These are phyloP conservation scores for Oligia latruncula DNA, from an alignment of 2,888 invertebrate species.

Conservation along the genomic window DNA sequence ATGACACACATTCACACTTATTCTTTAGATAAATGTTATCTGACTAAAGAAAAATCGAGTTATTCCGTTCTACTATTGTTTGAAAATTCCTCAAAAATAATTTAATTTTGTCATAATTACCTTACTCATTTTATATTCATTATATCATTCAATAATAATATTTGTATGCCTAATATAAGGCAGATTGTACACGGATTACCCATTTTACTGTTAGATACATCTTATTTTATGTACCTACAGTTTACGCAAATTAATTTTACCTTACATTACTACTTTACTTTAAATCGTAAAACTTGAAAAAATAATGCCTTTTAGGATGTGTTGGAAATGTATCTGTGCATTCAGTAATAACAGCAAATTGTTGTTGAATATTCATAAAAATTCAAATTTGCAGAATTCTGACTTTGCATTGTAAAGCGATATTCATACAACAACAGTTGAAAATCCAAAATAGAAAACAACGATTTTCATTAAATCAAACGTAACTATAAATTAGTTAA, in stretches of 20 bases:
- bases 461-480: constrained; percentile 34
- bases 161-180: neutral
- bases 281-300: neutral
- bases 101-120: too few relatives aligned
- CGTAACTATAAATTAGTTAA: constrained; percentile 23
- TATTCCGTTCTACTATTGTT: too few relatives aligned
- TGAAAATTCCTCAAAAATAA: neutral
- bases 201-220: neutral
- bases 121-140: neutral
- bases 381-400: neutral
- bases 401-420: neutral
- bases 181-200: neutral
- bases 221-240: too few relatives aligned
- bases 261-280: too few relatives aligned
- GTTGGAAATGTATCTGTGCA: neutral
- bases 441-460: constrained; percentile 17
- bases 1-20: neutral
- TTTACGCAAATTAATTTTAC: too few relatives aligned
- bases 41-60: too few relatives aligned
- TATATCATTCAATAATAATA: neutral
- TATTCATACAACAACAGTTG: neutral
- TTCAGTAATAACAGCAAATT: neutral
- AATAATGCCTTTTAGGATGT: neutral
- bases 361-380: neutral
- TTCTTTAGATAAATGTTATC: too few relatives aligned